These are phyloP conservation scores for Glaucomys volans DNA, from an alignment of 2,113 vertebrate genomes.

Conservation along the genomic window DNA sequence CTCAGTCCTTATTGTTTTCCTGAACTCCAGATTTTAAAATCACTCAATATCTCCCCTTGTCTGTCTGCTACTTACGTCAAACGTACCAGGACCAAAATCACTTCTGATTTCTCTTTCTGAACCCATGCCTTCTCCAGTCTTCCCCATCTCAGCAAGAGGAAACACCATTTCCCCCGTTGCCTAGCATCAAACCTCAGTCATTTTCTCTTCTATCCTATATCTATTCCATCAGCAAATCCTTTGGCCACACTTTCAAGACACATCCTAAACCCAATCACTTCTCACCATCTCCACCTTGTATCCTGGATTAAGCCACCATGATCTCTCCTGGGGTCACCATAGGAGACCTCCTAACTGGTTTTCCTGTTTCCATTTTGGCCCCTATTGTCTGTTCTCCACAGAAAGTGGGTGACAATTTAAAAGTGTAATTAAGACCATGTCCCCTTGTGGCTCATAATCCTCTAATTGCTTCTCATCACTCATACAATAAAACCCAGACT, in stretches of 20 bases:
- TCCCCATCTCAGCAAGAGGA: not conserved
- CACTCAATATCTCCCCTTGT: not conserved
- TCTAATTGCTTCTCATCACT: not conserved
- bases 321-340: not conserved
- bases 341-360: not conserved
- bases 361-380: not conserved
- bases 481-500: not conserved
- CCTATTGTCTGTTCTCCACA: not conserved
- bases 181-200: not conserved
- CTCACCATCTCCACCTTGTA: not conserved
- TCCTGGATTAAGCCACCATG: not conserved
- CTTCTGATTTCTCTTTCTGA: not conserved
- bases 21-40: not conserved
- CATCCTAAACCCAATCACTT: not conserved
- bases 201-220: not conserved
- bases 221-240: not conserved
- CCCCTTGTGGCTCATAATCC: not conserved
- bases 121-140: not conserved
- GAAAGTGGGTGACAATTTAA: not conserved
- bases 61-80: not conserved
- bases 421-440: not conserved
- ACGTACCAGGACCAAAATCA: not conserved
- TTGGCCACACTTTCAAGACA: slow-evolving; percentile 5
- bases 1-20: not conserved
- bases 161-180: not conserved